Base-by-base conservation (phyloP, 23 tunicate species). In the Diplosoma virens region DNA sequence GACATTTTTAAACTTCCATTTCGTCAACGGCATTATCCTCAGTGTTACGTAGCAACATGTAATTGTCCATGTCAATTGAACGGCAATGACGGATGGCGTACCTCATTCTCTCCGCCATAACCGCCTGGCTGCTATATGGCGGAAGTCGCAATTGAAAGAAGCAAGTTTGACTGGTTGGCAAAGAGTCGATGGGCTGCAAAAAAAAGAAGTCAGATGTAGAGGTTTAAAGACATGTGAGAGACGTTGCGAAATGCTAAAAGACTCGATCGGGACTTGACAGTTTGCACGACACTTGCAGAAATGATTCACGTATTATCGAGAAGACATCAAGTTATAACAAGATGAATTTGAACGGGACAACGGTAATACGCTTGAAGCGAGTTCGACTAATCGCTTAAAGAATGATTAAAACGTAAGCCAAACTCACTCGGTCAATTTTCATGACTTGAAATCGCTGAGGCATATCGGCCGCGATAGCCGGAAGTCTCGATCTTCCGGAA, bases 1-100 rank as follows among this genome's bases (percentile, higher is more conserved):
- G n/a, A n/a, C n/a, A n/a, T 56, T 56, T 67, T 36, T 67, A 67
- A 35, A 67, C 52, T 16, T 72, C 78, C 78, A 50, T 47, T 72
- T 86, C 93, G 53, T 86, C 80, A 33, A 35, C 50, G 0, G 68
- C 74, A 6, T 30, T 67, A 32, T 82, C 81, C 1, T 83, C 96
- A 35, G 89, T 54, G 45, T 89, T 89, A 14, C 96, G 80, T 46
- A 89, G 68, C 58, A 93, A 33, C 98, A 93, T 93, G 70, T 93
- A 93, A 59, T 93, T 93, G 79, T 93, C 98, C 98, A 93, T 93
- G 37, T 93, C 98, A 66, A 93, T 93, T 1, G 93, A 76, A 16
- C 93, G 79, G 76, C 98, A 93, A 55, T 93, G 93, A 0, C 89
- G 89, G 5, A 93, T 93, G 27, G 98, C 98, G 33, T 93, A 93